Evolutionary conservation across 1,140 invertebrate species (phyloP).

Genomic region (Carposina sasakii): DNA sequence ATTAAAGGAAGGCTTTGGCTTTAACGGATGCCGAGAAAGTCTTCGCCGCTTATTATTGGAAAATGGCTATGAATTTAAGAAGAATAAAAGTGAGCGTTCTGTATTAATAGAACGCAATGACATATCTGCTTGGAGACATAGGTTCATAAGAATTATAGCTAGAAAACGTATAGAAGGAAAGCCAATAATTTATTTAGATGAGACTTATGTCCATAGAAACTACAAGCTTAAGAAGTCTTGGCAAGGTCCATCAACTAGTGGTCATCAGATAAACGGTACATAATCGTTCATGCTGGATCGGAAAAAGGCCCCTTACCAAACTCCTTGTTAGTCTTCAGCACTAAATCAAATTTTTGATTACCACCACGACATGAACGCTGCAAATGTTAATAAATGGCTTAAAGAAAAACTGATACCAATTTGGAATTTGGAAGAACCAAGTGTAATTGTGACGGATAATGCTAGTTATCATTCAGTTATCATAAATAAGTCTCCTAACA

Average conservation of each 20-base stretch:
- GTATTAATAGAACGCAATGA: slow-evolving; percentile 4
- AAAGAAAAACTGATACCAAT: slow-evolving; percentile 10
- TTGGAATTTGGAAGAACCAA: slow-evolving; percentile 4
- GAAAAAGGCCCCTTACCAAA: slow-evolving; percentile 12
- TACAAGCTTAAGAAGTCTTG: slow-evolving; percentile 11
- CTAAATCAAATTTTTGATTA: slow-evolving; percentile 10
- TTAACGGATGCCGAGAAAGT: slow-evolving; percentile 2
- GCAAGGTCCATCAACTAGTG: slow-evolving; percentile 3
- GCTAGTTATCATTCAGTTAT: slow-evolving; percentile 8
- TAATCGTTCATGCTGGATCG: slow-evolving; percentile 11
- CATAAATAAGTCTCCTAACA: slow-evolving; percentile 10
- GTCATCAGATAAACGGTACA: slow-evolving; percentile 10
- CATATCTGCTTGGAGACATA: slow-evolving; percentile 2
- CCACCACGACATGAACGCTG: slow-evolving; percentile 10
- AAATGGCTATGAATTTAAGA: slow-evolving; percentile 8
- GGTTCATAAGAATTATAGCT: background rate
- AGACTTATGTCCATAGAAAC: slow-evolving; percentile 10
- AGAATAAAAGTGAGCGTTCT: slow-evolving; percentile 1
- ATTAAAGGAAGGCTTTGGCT: background rate
- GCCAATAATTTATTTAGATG: slow-evolving; percentile 7
- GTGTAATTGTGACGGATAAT: slow-evolving; percentile 10
- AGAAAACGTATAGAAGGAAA: background rate
- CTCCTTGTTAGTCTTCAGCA: slow-evolving; percentile 7
- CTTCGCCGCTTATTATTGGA: background rate
- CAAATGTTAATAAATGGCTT: slow-evolving; percentile 10